phyloP scores from a whole-genome alignment of 2,797 vertebrate genomes.

The Cryptoprocta ferox region DNA sequence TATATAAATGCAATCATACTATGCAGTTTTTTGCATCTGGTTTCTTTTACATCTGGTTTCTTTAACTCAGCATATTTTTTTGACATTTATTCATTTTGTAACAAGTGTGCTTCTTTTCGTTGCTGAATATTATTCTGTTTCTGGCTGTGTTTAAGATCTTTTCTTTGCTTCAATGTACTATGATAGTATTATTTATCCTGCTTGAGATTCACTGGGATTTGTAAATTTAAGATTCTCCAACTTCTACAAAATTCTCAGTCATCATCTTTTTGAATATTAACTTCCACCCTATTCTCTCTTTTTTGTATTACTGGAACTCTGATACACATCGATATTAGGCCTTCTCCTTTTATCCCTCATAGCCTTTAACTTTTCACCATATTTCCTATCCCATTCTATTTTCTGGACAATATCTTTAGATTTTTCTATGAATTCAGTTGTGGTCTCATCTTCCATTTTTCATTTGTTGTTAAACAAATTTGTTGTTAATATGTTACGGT shows the following conservation, averaged over 20 bases:
- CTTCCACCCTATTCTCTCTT: background rate
- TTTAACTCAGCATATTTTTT: background rate
- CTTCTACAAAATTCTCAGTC: background rate
- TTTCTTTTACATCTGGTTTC: background rate
- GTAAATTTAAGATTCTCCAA: constrained; percentile 2
- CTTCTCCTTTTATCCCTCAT: background rate
- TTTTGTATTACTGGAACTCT: background rate
- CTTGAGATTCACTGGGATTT: background rate
- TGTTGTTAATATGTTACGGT: no score
- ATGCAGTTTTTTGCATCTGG: background rate
- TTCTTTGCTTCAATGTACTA: background rate
- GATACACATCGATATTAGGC: background rate
- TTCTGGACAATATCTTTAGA: background rate
- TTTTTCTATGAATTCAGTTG: background rate
- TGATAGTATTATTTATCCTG: background rate
- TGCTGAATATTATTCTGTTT: background rate
- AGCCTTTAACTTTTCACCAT: background rate
- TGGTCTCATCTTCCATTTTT: background rate
- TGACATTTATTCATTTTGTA: background rate
- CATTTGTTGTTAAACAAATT: background rate
- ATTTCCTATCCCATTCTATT: background rate
- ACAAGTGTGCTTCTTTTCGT: background rate
- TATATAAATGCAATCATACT: background rate
- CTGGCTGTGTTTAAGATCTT: background rate
- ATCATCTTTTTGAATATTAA: background rate